A percentile compares a stretch with the other conserved stretches of the same genome.
Conservation (phyloP, 2,888 invertebrate genomes). For the Andrena fulva region DNA sequence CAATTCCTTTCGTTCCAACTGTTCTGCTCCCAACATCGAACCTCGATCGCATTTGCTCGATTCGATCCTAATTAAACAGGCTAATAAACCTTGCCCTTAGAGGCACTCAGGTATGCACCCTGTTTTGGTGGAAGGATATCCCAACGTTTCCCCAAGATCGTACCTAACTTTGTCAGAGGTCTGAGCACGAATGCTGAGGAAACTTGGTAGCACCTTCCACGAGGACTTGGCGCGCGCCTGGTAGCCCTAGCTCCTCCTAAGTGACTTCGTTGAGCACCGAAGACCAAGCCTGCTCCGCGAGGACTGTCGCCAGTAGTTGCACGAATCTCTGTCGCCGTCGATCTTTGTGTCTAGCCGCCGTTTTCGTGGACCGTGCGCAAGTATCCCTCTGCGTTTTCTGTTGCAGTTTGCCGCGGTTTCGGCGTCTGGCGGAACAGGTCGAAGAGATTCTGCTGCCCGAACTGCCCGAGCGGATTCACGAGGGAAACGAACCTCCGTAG, state of each 20-base stretch:
- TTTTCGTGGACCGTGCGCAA: conserved; percentile 35
- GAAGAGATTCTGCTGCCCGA: conserved; percentile 61
- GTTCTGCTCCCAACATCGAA: background rate
- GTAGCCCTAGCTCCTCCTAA: background rate
- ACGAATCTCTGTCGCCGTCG: conserved; percentile 11
- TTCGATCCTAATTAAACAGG: no score
- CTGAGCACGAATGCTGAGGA: no score
- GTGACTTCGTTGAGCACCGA: background rate
- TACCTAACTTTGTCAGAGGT: no score
- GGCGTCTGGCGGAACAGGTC: conserved; percentile 18
- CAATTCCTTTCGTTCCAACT: background rate
- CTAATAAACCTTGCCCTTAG: no score
- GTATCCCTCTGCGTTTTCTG: conserved; percentile 55
- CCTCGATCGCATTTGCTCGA: no score
- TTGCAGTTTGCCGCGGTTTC: conserved; percentile 40
- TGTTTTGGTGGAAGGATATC: no score
- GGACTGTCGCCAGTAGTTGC: conserved; percentile 20
- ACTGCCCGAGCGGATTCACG: conserved; percentile 74
- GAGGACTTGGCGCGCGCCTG: background rate
- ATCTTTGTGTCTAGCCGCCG: conserved; percentile 22
- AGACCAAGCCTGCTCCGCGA: background rate
- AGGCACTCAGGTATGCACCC: no score
- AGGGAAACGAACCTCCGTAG: conserved; percentile 66
- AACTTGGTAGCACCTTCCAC: background rate
- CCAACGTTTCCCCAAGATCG: no score